A percentile compares a stretch with the other conserved stretches of the same genome.
These are phyloP conservation scores for Amphipyra berbera DNA, from an alignment of 2,888 invertebrate species.

Conservation along the genomic window DNA sequence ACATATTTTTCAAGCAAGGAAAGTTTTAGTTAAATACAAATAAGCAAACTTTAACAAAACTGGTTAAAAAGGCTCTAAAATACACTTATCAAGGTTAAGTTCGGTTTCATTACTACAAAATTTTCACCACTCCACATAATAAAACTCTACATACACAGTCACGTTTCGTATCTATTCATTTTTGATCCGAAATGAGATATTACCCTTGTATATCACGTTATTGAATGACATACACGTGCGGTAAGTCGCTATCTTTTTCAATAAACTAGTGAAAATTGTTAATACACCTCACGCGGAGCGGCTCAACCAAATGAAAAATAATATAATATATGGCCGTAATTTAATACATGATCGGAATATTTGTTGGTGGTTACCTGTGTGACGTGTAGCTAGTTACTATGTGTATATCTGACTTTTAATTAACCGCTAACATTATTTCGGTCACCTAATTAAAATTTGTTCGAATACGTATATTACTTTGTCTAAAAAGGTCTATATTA, in stretches of 20 bases:
- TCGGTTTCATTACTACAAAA: too few relatives aligned
- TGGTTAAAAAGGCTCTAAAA: too few relatives aligned
- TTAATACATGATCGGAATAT: constrained; percentile 70
- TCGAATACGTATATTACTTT: constrained; percentile 2
- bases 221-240: constrained; percentile 28
- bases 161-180: neutral
- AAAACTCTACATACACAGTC: neutral
- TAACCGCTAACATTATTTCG: constrained; percentile 15
- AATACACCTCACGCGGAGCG: constrained; percentile 53
- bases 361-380: constrained; percentile 9
- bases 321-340: constrained; percentile 64
- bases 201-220: constrained; percentile 1
- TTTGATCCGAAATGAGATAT: constrained; percentile 16
- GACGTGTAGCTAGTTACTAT: constrained; percentile 16
- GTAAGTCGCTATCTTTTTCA: constrained; percentile 35
- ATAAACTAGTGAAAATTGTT: constrained; percentile 57
- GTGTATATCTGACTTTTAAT: constrained; percentile 38
- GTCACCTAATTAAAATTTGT: constrained; percentile 30
- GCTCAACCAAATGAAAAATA: constrained; percentile 61
- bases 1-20: neutral
- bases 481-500: too few relatives aligned
- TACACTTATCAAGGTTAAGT: too few relatives aligned
- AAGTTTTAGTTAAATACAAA: too few relatives aligned
- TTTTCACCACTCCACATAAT: too few relatives aligned
- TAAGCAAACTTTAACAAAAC: too few relatives aligned